Base-by-base conservation (phyloP, 1,140 invertebrate species). In the Leptinotarsa defecta region DNA sequence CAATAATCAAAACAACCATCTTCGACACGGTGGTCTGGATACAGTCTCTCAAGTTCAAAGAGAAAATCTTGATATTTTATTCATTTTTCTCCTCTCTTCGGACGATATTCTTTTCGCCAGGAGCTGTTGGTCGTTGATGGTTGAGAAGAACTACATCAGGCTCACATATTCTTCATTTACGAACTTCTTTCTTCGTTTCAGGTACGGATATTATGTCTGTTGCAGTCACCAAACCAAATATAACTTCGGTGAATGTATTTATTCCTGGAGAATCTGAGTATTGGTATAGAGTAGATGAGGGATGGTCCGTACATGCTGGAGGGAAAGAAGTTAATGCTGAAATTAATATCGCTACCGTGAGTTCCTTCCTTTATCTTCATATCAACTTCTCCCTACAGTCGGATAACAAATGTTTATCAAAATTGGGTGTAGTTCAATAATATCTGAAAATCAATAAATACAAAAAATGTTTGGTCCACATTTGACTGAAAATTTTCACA, bases 251-350 rank as follows among this genome's bases (percentile, higher is more conserved):
- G 0, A 89, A 89, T 70, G 93, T 99, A 4, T 97, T 98, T 82
- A 93, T 99, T 81, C 98, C 98, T 48, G 91, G 91, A 5, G 86
- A 89, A 20, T 87, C 91, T 77, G 87, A 89, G 78, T 79, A 92
- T n/a, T 99, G 98, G 97, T 98, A 97, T 87, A 95, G 98, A 84
- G 89, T 95, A 49, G 92, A 95, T 76, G 93, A 27, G 49, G n/a
- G 8, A 22, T 74, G 48, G 48, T 13, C 48, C 17, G 13, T 22
- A 22, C 49, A 48, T 52, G 19, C 24, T 34, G 64, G n/a, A 68
- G 65, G 22, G 1, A 20, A 48, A 27, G 22, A 15, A 13, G 64
- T 24, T 15, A 13, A 61, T 48, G 13, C 43, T 19, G 95, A 98
- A 84, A 89, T 95, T 57, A 91, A 83, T 81, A 34, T 74, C 4